Percentiles rank a stretch among this genome's conserved stretches.
These are phyloP conservation scores for Psittacula echo DNA, from an alignment of 2,797 vertebrate species.

Conservation along the genomic window DNA sequence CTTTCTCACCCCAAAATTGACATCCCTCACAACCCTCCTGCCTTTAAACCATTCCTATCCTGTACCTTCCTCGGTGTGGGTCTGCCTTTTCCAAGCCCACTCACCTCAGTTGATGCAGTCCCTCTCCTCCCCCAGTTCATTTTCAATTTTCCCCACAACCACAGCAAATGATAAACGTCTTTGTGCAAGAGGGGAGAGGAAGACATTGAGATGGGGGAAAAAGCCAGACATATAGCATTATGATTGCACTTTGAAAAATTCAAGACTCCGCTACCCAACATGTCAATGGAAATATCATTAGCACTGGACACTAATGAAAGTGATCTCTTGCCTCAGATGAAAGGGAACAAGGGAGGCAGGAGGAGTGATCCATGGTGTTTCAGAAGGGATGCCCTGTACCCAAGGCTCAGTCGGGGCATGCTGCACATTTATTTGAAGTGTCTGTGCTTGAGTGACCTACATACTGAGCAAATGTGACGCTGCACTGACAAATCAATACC, in stretches of 20 bases:
- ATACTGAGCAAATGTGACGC: not conserved
- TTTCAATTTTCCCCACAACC: not conserved
- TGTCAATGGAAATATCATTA: not conserved
- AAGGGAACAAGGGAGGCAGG: not conserved
- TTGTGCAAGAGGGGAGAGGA: not conserved
- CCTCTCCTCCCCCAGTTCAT: not conserved
- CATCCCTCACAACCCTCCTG: not conserved
- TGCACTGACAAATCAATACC: not conserved
- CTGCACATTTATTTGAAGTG: not conserved
- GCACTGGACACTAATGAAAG: not conserved
- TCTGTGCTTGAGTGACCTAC: conserved; percentile 23
- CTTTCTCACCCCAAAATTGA: not conserved
- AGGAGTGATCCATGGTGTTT: not conserved
- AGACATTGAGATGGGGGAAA: rapidly evolving
- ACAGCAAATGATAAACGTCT: not conserved
- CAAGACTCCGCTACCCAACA: not conserved
- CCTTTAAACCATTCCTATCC: not conserved
- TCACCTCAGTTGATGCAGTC: not conserved
- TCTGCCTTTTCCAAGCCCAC: not conserved
- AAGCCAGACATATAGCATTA: not conserved
- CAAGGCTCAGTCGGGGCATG: not conserved
- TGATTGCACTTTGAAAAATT: not conserved
- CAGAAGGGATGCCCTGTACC: not conserved
- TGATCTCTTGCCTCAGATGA: not conserved
- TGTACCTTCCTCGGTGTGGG: not conserved